phyloP scores from a whole-genome alignment of 2,113 vertebrate species.

The Proteles cristata region DNA sequence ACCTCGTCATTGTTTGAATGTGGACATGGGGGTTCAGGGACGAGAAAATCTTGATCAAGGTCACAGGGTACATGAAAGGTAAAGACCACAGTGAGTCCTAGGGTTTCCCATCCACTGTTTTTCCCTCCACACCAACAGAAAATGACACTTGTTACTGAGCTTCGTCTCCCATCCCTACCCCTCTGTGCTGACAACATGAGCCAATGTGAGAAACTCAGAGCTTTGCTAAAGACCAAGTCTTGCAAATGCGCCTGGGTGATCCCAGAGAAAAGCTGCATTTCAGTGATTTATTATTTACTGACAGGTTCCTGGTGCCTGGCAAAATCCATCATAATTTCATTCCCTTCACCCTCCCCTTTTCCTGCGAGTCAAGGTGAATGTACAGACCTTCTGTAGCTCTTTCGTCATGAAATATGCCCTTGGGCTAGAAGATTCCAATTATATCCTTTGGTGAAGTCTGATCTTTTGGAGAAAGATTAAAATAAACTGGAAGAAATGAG shows the following conservation, averaged over 20 bases:
- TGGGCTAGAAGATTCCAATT: slow-evolving; percentile 57
- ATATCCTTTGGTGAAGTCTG: slow-evolving; percentile 37
- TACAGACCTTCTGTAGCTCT: slow-evolving; percentile 56
- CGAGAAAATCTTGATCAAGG: not conserved
- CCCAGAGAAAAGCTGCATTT: slow-evolving; percentile 11
- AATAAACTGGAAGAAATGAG: slow-evolving; percentile 13
- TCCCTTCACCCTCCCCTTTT: slow-evolving; percentile 48
- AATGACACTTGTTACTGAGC: not conserved
- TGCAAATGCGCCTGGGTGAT: not conserved
- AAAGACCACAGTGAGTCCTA: not conserved
- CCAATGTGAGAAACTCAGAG: not conserved
- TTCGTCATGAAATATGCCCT: slow-evolving; percentile 67
- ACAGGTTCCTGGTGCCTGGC: not conserved
- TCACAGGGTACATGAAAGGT: not conserved
- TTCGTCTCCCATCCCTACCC: not conserved
- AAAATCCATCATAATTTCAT: slow-evolving; percentile 51
- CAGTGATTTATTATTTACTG: slow-evolving; percentile 53
- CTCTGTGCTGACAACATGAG: not conserved
- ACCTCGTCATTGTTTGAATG: not conserved
- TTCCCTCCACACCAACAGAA: not conserved
- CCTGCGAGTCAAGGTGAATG: slow-evolving; percentile 44
- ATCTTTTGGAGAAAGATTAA: slow-evolving; percentile 60
- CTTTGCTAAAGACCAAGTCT: slow-evolving; percentile 8
- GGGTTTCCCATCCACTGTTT: not conserved
- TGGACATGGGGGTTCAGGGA: not conserved